Conservation (phyloP, 2,797 vertebrate genomes). For the Babyrousa celebensis region DNA sequence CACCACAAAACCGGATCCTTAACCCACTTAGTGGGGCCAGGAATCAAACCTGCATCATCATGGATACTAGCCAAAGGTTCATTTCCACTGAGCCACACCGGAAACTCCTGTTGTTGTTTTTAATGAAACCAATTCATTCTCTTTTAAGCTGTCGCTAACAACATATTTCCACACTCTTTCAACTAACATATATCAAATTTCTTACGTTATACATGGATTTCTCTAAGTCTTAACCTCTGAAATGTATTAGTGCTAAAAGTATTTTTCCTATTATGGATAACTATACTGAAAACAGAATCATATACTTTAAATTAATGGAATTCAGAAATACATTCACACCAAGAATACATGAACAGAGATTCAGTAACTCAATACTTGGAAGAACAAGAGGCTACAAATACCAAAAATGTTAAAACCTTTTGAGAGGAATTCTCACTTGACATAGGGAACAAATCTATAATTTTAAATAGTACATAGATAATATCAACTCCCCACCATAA, state of each 20-base stretch:
- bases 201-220: background rate
- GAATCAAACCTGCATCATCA: too few species aligned
- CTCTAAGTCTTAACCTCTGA: slow-evolving; percentile 2
- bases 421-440: slow-evolving; percentile 18
- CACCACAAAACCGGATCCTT: too few species aligned
- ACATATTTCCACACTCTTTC: slow-evolving; percentile 31
- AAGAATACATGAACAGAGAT: background rate
- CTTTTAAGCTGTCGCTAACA: background rate
- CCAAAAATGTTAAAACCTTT: slow-evolving; percentile 7
- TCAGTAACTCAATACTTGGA: background rate
- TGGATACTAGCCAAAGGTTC: too few species aligned
- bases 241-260: background rate
- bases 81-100: too few species aligned
- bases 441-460: background rate
- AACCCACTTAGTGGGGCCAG: too few species aligned
- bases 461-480: background rate
- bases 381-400: slow-evolving; percentile 6
- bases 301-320: slow-evolving; percentile 32
- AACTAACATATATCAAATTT: background rate
- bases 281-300: background rate
- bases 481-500: background rate
- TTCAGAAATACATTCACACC: slow-evolving; percentile 51
- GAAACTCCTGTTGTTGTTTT: background rate
- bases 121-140: background rate
- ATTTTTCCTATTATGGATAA: slow-evolving; percentile 55